Base-by-base conservation (phyloP, 1,140 invertebrate species). In the Patella vulgata region DNA sequence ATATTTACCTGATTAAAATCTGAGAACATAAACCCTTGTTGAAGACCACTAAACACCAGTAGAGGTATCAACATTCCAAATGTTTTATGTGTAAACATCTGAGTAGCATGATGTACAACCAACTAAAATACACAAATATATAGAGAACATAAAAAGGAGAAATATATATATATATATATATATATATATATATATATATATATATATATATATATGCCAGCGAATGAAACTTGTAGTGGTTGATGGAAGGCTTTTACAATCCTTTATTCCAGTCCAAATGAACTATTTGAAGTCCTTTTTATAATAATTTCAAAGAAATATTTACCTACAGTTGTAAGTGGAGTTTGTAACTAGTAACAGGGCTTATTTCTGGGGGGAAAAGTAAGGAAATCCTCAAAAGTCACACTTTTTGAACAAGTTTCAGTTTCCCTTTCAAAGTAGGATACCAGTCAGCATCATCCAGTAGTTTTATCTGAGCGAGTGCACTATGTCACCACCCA, bases 21-120 rank as follows among this genome's bases (percentile, higher is more conserved):
- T 6, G 80, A 68, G 54, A 75, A 83, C 17, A 83, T 74, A 53
- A 83, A 83, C 2, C 80, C 82, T 73, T 83, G 82, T 59, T 83
- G 80, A 27, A 83, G 62, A 0, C 82, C 82, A 62, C 73, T 82
- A 57, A 83, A 83, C 42, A 82, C 65, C 9, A 83, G 63, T 17
- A 83, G 63, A 2, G 82, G 82, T 19, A 80, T 76, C 6, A 83
- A 75, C 3, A 83, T 70, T 9, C 78, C 70, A 56, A 80, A 81
- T 2, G 79, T 82, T 51, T 74, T 78, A 60, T 83, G 75, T 8
- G 51, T 50, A 1, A 71, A 40, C 60, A 83, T 66, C 31, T 79
- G 63, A 21, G 50, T 55, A 5, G 81, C 28, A 53, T 79, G 75
- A 17, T 80, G 69, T 12, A 66, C 25, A 21, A 82, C 65, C 65